phyloP scores from a whole-genome alignment of 2,113 vertebrate species.

The Poeciliopsis retropinna region DNA sequence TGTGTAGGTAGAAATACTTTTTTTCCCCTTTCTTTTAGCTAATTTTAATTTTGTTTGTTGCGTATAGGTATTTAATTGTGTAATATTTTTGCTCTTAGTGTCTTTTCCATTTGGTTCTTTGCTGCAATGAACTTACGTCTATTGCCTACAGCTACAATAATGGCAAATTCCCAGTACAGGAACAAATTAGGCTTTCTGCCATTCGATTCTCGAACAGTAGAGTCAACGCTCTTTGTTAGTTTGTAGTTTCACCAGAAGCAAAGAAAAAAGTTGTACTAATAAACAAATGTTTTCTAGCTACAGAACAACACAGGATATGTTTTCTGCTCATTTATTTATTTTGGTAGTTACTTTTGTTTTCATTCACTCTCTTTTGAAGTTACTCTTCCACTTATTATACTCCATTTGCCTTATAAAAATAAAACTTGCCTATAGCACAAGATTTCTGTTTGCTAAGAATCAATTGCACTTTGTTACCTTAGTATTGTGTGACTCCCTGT shows the following conservation, averaged over 20 bases:
- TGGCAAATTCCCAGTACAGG: too few species aligned
- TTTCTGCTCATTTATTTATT: neutral
- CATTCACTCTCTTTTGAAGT: neutral
- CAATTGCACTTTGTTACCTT: slow-evolving; percentile 21
- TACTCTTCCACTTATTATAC: neutral
- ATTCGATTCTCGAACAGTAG: neutral
- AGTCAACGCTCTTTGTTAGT: neutral
- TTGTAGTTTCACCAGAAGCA: neutral
- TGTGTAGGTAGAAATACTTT: neutral
- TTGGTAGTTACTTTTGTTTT: neutral
- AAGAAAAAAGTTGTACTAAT: neutral
- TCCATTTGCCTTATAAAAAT: neutral
- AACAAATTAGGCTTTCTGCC: neutral
- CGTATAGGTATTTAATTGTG: neutral
- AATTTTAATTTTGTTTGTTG: neutral
- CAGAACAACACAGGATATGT: neutral
- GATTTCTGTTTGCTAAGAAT: slow-evolving; percentile 17
- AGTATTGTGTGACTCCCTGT: neutral
- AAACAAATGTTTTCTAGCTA: neutral
- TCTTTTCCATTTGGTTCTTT: neutral
- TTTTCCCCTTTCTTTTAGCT: neutral
- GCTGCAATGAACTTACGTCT: too few species aligned
- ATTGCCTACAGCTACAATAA: too few species aligned
- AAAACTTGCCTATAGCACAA: neutral
- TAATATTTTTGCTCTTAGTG: neutral